phyloP scores from a whole-genome alignment of 1,140 invertebrate genomes.

The Oncopodura yosiiana region DNA sequence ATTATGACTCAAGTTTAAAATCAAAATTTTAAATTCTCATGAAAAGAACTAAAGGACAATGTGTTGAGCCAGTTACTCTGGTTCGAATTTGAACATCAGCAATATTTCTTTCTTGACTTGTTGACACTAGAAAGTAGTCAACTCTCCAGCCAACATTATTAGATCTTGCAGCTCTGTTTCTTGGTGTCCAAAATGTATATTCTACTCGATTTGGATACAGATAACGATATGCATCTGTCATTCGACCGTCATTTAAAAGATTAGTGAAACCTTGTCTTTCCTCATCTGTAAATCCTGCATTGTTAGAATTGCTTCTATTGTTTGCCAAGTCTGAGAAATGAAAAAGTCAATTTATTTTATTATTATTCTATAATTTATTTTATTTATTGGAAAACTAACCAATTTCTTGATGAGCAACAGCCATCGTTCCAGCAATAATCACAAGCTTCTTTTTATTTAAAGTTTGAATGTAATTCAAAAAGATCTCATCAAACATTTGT shows the following conservation, averaged over 20 bases:
- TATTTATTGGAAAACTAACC: slow-evolving; percentile 53
- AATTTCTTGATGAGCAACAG: slow-evolving; percentile 92
- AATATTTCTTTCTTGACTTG: slow-evolving; percentile 60
- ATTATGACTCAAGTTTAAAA: too few relatives aligned
- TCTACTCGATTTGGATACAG: slow-evolving; percentile 77
- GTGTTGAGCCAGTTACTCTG: slow-evolving; percentile 72
- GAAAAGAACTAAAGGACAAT: slow-evolving; percentile 70
- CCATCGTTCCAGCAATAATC: slow-evolving; percentile 91
- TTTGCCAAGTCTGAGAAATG: slow-evolving; percentile 84
- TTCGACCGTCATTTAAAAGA: slow-evolving; percentile 62
- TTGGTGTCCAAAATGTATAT: slow-evolving; percentile 94
- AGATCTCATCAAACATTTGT: slow-evolving; percentile 78
- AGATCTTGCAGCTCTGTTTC: slow-evolving; percentile 65
- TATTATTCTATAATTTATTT: too few relatives aligned
- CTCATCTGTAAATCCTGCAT: slow-evolving; percentile 89
- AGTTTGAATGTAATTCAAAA: slow-evolving; percentile 63
- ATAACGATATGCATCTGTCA: slow-evolving; percentile 78
- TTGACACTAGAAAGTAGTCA: slow-evolving; percentile 89
- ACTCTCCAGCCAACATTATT: slow-evolving; percentile 94
- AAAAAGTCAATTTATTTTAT: too few relatives aligned
- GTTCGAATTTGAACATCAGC: slow-evolving; percentile 69
- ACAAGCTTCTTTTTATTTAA: slow-evolving; percentile 87
- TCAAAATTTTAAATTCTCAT: too few relatives aligned
- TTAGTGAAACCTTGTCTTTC: slow-evolving; percentile 84
- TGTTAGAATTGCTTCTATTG: slow-evolving; percentile 85